phyloP scores from a whole-genome alignment of 2,797 vertebrate genomes.

The Protonibea diacanthus region DNA sequence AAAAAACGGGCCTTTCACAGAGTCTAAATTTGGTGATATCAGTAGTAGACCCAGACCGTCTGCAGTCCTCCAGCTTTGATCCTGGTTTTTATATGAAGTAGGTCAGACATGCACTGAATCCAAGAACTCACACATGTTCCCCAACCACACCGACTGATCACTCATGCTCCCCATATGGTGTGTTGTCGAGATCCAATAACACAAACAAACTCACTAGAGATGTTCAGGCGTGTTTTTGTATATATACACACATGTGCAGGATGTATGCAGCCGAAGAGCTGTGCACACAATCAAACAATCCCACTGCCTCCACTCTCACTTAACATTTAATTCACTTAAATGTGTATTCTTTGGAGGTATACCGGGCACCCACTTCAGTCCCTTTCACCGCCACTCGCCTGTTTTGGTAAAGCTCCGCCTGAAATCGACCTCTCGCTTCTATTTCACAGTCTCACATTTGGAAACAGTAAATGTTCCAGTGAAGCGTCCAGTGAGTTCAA shows the following conservation, averaged over 20 bases:
- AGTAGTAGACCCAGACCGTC: slow-evolving; percentile 27
- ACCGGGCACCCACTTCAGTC: neutral
- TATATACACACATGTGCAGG: slow-evolving; percentile 30
- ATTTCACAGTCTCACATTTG: slow-evolving; percentile 1
- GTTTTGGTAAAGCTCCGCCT: neutral
- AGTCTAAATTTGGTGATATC: slow-evolving; percentile 7
- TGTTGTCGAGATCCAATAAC: slow-evolving; percentile 37
- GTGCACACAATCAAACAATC: slow-evolving; percentile 21
- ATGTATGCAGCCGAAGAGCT: slow-evolving; percentile 29
- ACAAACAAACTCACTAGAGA: slow-evolving; percentile 27
- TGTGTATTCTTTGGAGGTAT: slow-evolving; percentile 6
- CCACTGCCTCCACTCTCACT: neutral
- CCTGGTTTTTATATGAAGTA: slow-evolving; percentile 46
- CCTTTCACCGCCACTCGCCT: neutral
- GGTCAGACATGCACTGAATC: slow-evolving; percentile 53
- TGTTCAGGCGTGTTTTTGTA: slow-evolving; percentile 24
- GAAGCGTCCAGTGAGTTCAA: neutral
- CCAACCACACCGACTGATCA: slow-evolving; percentile 50
- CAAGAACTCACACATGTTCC: slow-evolving; percentile 69
- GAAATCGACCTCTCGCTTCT: neutral
- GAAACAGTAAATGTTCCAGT: neutral
- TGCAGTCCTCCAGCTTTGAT: slow-evolving; percentile 47
- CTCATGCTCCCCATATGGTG: slow-evolving; percentile 54
- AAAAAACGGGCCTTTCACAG: neutral
- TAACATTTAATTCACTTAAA: slow-evolving; percentile 10